phyloP scores from a whole-genome alignment of 2,888 invertebrate species.

The Eudasyphora cyanicolor region DNA sequence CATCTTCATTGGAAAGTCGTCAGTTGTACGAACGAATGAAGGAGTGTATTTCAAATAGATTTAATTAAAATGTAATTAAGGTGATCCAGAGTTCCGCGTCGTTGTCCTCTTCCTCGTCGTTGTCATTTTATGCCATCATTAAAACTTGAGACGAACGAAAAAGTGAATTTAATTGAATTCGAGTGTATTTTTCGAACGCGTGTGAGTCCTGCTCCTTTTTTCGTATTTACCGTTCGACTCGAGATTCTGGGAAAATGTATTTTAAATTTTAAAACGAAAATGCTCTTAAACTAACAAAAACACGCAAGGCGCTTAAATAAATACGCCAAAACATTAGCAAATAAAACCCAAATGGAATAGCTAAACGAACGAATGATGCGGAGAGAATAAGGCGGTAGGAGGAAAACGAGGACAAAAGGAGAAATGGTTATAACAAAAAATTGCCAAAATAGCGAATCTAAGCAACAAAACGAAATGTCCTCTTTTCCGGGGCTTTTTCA shows the following conservation, averaged over 20 bases:
- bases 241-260: not conserved
- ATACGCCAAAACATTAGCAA: not conserved
- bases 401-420: not conserved
- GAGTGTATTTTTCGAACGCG: not conserved
- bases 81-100: not conserved
- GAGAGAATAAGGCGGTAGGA: not conserved
- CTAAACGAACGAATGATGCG: not conserved
- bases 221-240: not conserved
- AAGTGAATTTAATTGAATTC: conserved; percentile 7
- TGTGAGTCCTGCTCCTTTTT: not conserved
- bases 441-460: not conserved
- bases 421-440: no score
- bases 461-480: not conserved
- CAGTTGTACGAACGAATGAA: no score
- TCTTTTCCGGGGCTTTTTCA: not conserved
- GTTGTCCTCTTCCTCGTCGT: not conserved
- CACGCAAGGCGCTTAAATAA: not conserved
- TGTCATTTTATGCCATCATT: not conserved
- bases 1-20: not conserved
- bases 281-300: not conserved
- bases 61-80: conserved; percentile 34
- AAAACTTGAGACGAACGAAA: not conserved
- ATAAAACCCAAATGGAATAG: no score
- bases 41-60: not conserved
- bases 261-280: not conserved